Base-by-base conservation (phyloP, 2,113 vertebrate species). In the Halcyon senegalensis region DNA sequence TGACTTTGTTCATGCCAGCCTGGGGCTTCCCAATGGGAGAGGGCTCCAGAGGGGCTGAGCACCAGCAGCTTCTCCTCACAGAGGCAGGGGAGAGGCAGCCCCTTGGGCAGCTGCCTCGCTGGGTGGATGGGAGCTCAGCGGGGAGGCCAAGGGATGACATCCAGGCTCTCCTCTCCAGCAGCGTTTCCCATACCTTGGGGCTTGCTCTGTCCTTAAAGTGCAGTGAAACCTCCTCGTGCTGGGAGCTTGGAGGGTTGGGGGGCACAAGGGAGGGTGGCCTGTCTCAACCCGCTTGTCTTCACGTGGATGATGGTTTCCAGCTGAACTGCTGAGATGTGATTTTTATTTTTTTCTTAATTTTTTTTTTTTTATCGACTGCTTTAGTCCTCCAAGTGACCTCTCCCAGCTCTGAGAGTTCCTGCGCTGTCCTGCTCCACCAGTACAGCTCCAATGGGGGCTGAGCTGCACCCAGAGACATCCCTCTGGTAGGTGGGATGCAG, bases 141-240 rank as follows among this genome's bases (percentile, higher is more conserved):
- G 92, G 94, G 74, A 62, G 77, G 35, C 30, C 0, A 30, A 51
- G 69, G 55, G 64, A 35, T 37, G 69, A 31, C 77, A 72, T 35
- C 77, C 96, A 89, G 77, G 58, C 84, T 46, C 56, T 37, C 19
- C 93, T 95, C 87, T 84, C 95, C 93, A 87, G 87, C 92, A 89
- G 92, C 3, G 28, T 44, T 91, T 44, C 87, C 24, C 51, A 25
- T n/a, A 87, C 77, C 87, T 91, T 21, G 48, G 81, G 87, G 81
- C 66, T 70, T 41, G 14, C 64, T 59, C 84, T 95, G 90, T 68
- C 95, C 35, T 89, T n/a, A 59, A n/a, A 94, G 23, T 1, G 0
- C 44, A 20, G 50, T 0, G 56, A 66, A 87, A 87, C 30, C 30
- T 67, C 76, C 46, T 74, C 1, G 7, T 30, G 39, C 1, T 30